Conservation (phyloP, 2,113 vertebrate species). For the Peromyscus maniculatus region DNA sequence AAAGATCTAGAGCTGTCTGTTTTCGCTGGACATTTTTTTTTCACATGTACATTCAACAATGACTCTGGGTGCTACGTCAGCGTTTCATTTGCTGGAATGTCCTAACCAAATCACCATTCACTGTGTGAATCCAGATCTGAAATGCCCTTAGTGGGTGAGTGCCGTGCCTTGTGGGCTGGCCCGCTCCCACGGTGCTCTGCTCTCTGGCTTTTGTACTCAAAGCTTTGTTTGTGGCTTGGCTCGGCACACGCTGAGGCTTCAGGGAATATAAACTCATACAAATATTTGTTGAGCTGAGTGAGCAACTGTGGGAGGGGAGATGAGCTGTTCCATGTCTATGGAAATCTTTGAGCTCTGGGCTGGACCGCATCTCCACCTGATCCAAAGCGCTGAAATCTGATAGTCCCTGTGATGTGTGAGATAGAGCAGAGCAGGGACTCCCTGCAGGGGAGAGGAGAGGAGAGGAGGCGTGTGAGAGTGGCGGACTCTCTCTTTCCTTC, state of each 20-base stretch:
- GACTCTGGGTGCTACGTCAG: not conserved
- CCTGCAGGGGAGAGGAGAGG: conserved; percentile 58
- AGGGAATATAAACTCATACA: conserved; percentile 64
- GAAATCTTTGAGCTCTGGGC: conserved; percentile 68
- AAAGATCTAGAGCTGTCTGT: not conserved
- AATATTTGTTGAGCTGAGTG: conserved; percentile 66
- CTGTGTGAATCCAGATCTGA: not conserved
- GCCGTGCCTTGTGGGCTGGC: not conserved
- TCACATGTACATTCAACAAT: not conserved
- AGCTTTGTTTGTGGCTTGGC: conserved; percentile 62
- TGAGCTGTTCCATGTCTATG: conserved; percentile 72
- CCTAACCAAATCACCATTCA: not conserved
- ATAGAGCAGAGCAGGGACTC: conserved; percentile 36
- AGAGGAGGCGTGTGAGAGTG: conserved; percentile 49
- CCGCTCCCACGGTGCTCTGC: not conserved
- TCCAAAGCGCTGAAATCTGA: conserved; percentile 65
- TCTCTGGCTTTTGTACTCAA: not conserved
- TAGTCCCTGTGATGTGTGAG: not conserved
- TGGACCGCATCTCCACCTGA: conserved; percentile 72
- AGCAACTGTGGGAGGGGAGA: conserved; percentile 78
- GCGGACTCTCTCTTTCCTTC: not conserved
- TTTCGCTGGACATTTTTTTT: not conserved
- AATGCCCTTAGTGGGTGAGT: not conserved
- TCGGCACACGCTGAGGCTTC: conserved; percentile 39
- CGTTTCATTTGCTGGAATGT: not conserved